Conservation (phyloP, 2,797 vertebrate genomes). For the Halcyon smyrnensis region DNA sequence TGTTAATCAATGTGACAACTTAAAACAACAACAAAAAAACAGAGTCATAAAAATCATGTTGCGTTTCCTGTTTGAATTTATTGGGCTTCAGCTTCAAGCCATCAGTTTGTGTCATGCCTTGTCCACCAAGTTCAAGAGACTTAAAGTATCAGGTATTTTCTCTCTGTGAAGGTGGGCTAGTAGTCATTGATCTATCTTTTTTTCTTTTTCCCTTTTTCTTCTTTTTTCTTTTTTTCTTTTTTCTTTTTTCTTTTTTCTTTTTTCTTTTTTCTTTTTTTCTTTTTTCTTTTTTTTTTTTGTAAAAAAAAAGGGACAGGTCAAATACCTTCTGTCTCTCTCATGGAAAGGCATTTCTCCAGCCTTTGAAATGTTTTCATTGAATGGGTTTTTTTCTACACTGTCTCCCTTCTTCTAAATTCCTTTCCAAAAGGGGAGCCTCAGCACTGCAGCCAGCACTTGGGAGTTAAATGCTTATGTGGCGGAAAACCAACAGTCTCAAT, state of each 20-base stretch:
- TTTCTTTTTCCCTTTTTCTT: background rate
- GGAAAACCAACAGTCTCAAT: background rate
- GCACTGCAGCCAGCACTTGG: background rate
- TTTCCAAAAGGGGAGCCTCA: background rate
- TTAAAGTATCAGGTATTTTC: background rate
- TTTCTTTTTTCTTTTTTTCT: background rate
- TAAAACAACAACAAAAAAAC: background rate
- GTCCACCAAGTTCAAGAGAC: background rate
- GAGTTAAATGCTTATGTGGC: background rate
- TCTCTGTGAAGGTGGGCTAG: background rate
- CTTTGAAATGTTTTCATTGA: background rate
- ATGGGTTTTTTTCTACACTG: background rate
- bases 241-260: background rate
- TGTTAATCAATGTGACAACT: background rate
- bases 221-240: background rate
- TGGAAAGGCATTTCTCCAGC: background rate
- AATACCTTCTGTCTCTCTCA: background rate
- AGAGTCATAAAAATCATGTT: background rate
- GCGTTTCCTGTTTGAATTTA: background rate
- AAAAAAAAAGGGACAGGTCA: background rate
- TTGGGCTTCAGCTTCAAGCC: background rate
- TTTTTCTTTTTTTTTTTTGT: background rate
- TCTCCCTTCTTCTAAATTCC: background rate
- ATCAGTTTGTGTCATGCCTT: background rate
- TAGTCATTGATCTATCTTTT: background rate